A percentile compares a stretch with the other conserved stretches of the same genome.
These are phyloP conservation scores for Spodoptera frugiperda DNA, from an alignment of 1,140 invertebrate species.

Conservation along the genomic window DNA sequence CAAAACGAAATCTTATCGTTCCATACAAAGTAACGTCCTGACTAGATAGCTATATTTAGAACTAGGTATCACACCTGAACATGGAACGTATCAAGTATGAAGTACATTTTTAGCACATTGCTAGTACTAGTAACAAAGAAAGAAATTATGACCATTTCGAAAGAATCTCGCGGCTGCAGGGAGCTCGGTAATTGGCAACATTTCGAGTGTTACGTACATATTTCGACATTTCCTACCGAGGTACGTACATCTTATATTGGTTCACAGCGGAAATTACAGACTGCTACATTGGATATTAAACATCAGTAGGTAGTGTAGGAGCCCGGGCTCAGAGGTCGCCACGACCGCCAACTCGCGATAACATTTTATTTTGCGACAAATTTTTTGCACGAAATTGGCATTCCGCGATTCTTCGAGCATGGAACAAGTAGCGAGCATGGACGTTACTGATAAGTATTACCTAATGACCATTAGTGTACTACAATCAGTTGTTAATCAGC, in stretches of 20 bases:
- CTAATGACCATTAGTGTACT: too few relatives aligned
- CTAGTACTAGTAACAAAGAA: too few relatives aligned
- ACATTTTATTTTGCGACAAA: not conserved
- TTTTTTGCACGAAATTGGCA: not conserved
- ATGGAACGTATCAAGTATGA: too few relatives aligned
- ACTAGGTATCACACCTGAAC: not conserved
- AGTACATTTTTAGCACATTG: too few relatives aligned
- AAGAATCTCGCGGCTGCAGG: not conserved
- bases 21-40: conserved; percentile 3
- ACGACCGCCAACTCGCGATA: not conserved
- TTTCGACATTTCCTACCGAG: conserved; percentile 24
- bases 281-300: conserved; percentile 35
- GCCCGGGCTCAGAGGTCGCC: not conserved
- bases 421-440: too few relatives aligned
- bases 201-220: conserved; percentile 27
- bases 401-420: not conserved
- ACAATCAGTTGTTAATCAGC: too few relatives aligned
- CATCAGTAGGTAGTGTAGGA: conserved; percentile 1
- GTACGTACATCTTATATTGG: conserved; percentile 29
- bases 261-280: conserved; percentile 40
- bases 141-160: too few relatives aligned
- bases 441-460: too few relatives aligned
- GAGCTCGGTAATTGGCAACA: conserved; percentile 4
- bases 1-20: conserved; percentile 16
- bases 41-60: conserved; percentile 4